Evolutionary conservation across 2,113 vertebrate genomes (phyloP).

Genomic region (Sciurus niger): DNA sequence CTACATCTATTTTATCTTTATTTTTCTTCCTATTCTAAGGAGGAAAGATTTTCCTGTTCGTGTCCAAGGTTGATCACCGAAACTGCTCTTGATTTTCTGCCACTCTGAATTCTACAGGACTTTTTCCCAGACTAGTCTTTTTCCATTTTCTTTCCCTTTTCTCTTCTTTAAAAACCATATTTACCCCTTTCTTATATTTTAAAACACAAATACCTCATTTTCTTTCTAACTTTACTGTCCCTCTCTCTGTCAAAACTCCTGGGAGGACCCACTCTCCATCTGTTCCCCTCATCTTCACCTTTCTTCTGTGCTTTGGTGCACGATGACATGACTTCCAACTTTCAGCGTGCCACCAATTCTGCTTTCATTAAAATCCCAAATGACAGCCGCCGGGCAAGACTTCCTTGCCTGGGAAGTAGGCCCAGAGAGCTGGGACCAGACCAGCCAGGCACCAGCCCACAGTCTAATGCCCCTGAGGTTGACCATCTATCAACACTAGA

Average conservation of each 20-base stretch:
- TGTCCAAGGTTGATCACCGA: neutral
- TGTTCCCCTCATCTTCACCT: neutral
- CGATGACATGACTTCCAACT: neutral
- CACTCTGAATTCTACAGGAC: neutral
- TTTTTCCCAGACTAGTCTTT: neutral
- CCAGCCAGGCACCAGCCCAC: too few relatives aligned
- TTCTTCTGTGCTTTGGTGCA: neutral
- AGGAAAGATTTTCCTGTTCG: neutral
- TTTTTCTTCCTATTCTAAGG: neutral
- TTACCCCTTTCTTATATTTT: neutral
- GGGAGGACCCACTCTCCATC: neutral
- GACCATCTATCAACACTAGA: too few relatives aligned
- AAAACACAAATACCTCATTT: neutral
- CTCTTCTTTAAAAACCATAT: neutral
- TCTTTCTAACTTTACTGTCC: neutral
- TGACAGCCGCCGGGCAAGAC: too few relatives aligned
- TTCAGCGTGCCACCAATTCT: neutral
- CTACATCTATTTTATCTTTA: neutral
- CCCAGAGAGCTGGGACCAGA: too few relatives aligned
- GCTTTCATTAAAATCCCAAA: neutral
- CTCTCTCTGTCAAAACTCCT: neutral
- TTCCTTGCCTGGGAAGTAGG: too few relatives aligned
- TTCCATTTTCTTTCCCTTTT: neutral
- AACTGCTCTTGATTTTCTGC: neutral
- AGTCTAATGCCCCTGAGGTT: too few relatives aligned